Base-by-base conservation (phyloP, 2,888 invertebrate genomes). In the Lycophotia porphyrea region DNA sequence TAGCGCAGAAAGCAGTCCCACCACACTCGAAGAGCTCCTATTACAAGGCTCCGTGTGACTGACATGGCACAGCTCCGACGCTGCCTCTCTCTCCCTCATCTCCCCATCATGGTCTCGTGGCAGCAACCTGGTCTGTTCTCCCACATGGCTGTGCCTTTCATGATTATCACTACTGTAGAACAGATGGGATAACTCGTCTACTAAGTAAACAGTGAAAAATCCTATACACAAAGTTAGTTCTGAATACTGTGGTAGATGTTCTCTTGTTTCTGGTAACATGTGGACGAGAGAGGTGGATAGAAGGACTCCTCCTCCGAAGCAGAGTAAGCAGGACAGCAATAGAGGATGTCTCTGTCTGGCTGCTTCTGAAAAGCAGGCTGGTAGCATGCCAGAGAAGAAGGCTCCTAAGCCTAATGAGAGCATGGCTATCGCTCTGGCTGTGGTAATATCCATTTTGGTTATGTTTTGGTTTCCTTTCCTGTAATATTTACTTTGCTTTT, bases 221-320 rank as follows among this genome's bases (percentile, higher is more conserved):
- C 98, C 98, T 5, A 94, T 90, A 79, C 98, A 98, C 68, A 98
- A 95, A 42, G 97, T 93, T 1, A 98, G 91, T 91, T 98, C 98
- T 0, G 97, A 97, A 84, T 97, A 97, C 58, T 97, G 91, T 1
- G 97, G 96, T 66, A 97, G 91, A 76, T 95, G 94, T 78, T 97
- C 97, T 71, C 98, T 96, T 39, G 98, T 97, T 96, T 98, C 98
- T n/a, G 98, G 98, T 8, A 98, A 93, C 96, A 98, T 98, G 93
- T 98, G 98, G 31, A 98, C 96, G 49, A 98, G 85, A 0, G 98
- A 97, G 0, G 98, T 98, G 0, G 98, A 97, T 8, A 98, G 93
- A 8, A 98, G 96, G 36, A 98, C 98, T 1, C 98, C 98, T 11
- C 98, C 98, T 5, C 98, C 98, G 88, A 98, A 98, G 90, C 98